phyloP scores from a whole-genome alignment of 2,888 invertebrate genomes.

The Apantesis nais region DNA sequence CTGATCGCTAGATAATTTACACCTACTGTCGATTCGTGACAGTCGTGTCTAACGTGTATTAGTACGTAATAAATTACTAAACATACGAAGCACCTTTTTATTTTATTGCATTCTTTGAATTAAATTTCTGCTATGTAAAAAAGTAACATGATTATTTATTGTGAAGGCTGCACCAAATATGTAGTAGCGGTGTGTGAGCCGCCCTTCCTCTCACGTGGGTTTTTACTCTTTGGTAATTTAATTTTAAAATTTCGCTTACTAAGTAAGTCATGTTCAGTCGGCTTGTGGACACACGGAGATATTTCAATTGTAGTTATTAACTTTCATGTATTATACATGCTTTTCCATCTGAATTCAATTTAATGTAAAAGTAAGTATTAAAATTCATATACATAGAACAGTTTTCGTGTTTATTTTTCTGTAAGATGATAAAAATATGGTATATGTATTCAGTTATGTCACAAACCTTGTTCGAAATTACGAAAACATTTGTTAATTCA shows the following conservation, averaged over 20 bases:
- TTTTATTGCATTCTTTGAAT: conserved; percentile 62
- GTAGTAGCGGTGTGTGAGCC: conserved; percentile 51
- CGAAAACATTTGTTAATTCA: conserved; percentile 86
- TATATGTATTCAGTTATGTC: conserved; percentile 85
- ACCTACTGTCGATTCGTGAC: conserved; percentile 41
- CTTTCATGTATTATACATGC: conserved; percentile 83
- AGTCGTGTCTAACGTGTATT: conserved; percentile 48
- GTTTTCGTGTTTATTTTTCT: conserved; percentile 84
- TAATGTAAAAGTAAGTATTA: conserved; percentile 82
- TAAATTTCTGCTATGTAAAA: conserved; percentile 63
- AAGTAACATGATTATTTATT: conserved; percentile 65
- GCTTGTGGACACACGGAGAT: conserved; percentile 75
- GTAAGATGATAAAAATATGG: conserved; percentile 73
- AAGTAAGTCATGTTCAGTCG: conserved; percentile 77
- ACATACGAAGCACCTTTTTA: conserved; percentile 61
- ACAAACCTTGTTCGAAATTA: conserved; percentile 85
- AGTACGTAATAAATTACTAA: conserved; percentile 54
- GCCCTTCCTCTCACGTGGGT: conserved; percentile 49
- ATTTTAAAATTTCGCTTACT: conserved; percentile 80
- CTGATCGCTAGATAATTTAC: conserved; percentile 42
- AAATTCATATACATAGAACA: conserved; percentile 83
- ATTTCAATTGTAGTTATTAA: conserved; percentile 80
- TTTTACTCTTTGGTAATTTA: conserved; percentile 68
- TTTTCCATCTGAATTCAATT: conserved; percentile 84
- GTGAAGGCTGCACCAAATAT: conserved; percentile 65